These are phyloP conservation scores for Machaerirhynchus nigripectus DNA, from an alignment of 2,113 vertebrate species.

Conservation along the genomic window DNA sequence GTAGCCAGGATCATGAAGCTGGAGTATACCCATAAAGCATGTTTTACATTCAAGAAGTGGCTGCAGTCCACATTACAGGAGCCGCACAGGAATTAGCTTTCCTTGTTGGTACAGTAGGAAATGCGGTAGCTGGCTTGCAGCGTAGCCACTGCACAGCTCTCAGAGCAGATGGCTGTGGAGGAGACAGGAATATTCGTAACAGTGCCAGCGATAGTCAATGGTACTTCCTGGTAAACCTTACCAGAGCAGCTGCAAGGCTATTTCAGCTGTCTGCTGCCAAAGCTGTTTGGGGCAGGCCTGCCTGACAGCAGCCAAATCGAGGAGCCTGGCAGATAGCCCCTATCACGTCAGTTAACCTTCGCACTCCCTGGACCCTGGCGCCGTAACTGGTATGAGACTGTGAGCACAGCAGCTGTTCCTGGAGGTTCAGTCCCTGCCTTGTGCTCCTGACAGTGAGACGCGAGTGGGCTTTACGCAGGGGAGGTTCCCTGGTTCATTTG, in stretches of 20 bases:
- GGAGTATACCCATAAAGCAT: neutral
- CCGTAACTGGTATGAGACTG: fast-evolving
- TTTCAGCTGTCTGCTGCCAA: neutral
- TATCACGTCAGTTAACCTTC: neutral
- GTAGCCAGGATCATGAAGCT: neutral
- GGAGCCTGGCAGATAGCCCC: neutral
- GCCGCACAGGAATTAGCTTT: neutral
- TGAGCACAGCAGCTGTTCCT: neutral
- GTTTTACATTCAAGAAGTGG: neutral
- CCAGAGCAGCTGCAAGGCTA: neutral
- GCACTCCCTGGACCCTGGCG: fast-evolving
- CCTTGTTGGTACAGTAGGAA: neutral
- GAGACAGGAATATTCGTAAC: neutral
- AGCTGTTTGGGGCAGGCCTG: neutral
- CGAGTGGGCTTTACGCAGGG: fast-evolving
- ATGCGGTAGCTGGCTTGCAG: neutral
- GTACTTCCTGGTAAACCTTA: slow-evolving; percentile 15
- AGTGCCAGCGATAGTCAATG: neutral
- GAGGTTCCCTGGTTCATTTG: neutral
- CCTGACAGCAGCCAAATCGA: neutral
- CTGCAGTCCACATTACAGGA: neutral
- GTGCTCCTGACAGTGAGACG: fast-evolving
- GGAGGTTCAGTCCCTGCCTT: neutral
- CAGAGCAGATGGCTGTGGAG: neutral
- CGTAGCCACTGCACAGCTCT: neutral